Percentiles rank a stretch among this genome's conserved stretches.
Conservation (phyloP, 1,140 invertebrate genomes). For the Philaenus spumarius region DNA sequence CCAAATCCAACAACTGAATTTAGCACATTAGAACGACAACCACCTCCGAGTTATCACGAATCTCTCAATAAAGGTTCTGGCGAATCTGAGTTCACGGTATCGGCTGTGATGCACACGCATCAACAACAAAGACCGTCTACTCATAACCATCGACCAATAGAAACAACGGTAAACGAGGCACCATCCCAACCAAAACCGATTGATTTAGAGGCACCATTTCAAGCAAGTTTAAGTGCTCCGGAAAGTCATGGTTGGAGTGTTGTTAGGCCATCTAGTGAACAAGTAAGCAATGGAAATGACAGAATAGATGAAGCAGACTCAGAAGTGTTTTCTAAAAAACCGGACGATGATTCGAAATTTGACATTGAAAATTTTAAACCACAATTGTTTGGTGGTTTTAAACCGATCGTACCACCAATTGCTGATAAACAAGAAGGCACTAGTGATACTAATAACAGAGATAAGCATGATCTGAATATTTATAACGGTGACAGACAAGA, state of each 20-base stretch:
- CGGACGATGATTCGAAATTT: conserved; percentile 37
- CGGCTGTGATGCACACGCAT: conserved; percentile 37
- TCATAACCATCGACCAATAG: conserved; percentile 22
- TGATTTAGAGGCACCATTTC: conserved; percentile 62
- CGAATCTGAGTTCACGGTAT: conserved; percentile 37
- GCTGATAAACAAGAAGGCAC: conserved; percentile 15
- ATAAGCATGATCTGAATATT: conserved; percentile 5
- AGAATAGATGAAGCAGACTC: conserved; percentile 27
- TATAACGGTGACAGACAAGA: conserved; percentile 9
- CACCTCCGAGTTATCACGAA: conserved; percentile 14
- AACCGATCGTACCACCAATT: conserved; percentile 44
- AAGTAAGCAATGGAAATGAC: conserved; percentile 29
- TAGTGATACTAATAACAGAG: neutral
- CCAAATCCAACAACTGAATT: conserved; percentile 5
- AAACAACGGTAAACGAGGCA: conserved; percentile 11
- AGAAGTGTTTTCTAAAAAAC: neutral
- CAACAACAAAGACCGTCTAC: conserved; percentile 26
- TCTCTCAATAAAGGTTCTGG: conserved; percentile 23
- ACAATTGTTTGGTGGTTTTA: conserved; percentile 58
- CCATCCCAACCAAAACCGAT: conserved; percentile 39
- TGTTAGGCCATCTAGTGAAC: conserved; percentile 35
- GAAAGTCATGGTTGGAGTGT: conserved; percentile 56
- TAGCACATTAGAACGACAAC: neutral
- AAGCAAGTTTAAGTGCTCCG: conserved; percentile 53
- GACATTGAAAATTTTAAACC: conserved; percentile 62